A percentile compares a stretch with the other conserved stretches of the same genome.
Evolutionary conservation across 2,113 vertebrate species (phyloP).

Genomic region (Nettapus auritus): DNA sequence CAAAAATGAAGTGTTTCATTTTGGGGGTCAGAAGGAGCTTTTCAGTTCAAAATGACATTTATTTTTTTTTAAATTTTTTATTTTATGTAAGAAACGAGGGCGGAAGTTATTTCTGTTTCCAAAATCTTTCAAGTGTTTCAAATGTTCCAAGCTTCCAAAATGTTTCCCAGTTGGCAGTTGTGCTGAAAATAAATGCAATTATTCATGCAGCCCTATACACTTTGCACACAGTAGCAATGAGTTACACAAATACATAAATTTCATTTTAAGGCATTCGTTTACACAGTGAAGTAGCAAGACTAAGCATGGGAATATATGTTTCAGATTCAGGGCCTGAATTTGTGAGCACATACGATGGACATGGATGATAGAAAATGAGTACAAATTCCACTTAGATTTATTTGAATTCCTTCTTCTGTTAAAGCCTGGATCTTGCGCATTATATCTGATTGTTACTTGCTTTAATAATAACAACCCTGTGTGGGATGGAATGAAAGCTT

Average conservation of each 20-base stretch:
- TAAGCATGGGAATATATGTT: neutral
- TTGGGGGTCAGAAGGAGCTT: neutral
- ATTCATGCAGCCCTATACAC: neutral
- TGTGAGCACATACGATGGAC: neutral
- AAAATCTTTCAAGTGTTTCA: too few relatives aligned
- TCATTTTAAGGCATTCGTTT: neutral
- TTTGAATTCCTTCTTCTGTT: neutral
- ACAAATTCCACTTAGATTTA: neutral
- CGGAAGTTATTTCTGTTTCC: neutral
- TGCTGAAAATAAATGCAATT: neutral
- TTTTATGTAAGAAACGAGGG: neutral
- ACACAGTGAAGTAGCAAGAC: neutral
- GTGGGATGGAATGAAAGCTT: neutral
- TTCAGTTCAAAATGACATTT: neutral
- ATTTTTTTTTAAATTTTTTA: neutral
- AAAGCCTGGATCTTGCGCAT: neutral
- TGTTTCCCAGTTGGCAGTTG: neutral
- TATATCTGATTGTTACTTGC: neutral
- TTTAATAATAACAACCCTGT: neutral
- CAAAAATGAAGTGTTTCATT: slow-evolving; percentile 47
- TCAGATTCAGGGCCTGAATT: neutral
- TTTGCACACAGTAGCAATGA: neutral
- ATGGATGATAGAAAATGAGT: neutral
- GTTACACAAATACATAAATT: neutral
- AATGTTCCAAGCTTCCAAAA: neutral